Evolutionary conservation across 2,113 vertebrate genomes (phyloP).

Genomic region (Peucedramus taeniatus): DNA sequence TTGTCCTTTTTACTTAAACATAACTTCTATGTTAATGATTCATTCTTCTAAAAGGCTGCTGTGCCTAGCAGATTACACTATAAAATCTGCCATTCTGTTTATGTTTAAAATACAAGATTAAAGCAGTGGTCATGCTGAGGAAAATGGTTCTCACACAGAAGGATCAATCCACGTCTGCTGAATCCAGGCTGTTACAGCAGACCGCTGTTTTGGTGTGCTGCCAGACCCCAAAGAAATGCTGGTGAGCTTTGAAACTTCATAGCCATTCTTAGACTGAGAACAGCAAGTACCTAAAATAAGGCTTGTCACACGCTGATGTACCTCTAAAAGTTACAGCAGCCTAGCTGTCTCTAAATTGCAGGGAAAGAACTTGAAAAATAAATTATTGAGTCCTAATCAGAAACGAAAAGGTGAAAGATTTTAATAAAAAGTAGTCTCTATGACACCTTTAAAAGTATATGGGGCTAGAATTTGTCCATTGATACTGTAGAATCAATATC

Average conservation of each 20-base stretch:
- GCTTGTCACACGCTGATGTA: background rate
- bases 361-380: background rate
- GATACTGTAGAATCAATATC: background rate
- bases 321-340: background rate
- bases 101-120: constrained; percentile 60
- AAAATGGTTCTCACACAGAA: constrained; percentile 41
- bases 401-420: background rate
- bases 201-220: background rate
- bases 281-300: background rate
- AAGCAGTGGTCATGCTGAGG: constrained; percentile 59
- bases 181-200: background rate
- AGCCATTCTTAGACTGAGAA: background rate
- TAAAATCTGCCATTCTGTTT: constrained; percentile 61
- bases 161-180: background rate
- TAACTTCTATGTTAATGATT: constrained; percentile 53
- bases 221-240: constrained; percentile 17
- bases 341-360: background rate
- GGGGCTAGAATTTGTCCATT: background rate
- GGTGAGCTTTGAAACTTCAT: constrained; percentile 12
- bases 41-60: constrained; percentile 48
- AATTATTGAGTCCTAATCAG: background rate
- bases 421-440: background rate
- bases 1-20: constrained; percentile 34
- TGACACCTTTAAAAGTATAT: background rate
- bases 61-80: constrained; percentile 47